Evolutionary conservation across 2,113 vertebrate species (phyloP).

Genomic region (Clarias batrachus): DNA sequence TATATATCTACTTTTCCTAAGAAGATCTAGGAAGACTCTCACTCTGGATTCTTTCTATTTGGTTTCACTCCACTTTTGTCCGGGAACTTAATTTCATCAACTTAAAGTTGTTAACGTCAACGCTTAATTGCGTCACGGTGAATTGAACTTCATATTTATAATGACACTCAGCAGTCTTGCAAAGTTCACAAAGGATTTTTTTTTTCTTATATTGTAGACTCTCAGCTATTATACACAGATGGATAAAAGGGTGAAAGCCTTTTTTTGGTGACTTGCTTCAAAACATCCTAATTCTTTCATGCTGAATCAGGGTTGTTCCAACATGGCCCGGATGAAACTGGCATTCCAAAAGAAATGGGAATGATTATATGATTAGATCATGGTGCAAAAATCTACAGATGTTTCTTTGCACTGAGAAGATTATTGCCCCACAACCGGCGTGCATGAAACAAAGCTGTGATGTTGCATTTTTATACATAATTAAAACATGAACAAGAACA

Average conservation of each 20-base stretch:
- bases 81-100: background rate
- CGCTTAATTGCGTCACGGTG: background rate
- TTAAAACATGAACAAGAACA: background rate
- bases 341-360: slow-evolving; percentile 16
- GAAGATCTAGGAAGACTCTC: background rate
- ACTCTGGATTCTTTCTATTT: slow-evolving; percentile 24
- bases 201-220: background rate
- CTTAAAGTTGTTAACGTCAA: background rate
- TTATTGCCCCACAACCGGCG: background rate
- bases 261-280: background rate
- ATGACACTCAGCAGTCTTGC: background rate
- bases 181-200: slow-evolving; percentile 34
- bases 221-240: slow-evolving; percentile 12
- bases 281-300: slow-evolving; percentile 32
- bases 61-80: background rate
- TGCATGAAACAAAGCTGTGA: background rate
- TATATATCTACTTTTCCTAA: background rate
- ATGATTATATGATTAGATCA: slow-evolving; percentile 18
- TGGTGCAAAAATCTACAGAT: slow-evolving; percentile 16
- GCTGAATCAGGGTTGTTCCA: slow-evolving; percentile 9
- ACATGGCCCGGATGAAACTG: background rate
- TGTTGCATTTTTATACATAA: background rate
- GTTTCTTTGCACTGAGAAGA: background rate
- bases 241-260: slow-evolving; percentile 25
- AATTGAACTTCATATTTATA: slow-evolving; percentile 8